These are phyloP conservation scores for Heliothis virescens DNA, from an alignment of 1,140 invertebrate species.

Conservation along the genomic window DNA sequence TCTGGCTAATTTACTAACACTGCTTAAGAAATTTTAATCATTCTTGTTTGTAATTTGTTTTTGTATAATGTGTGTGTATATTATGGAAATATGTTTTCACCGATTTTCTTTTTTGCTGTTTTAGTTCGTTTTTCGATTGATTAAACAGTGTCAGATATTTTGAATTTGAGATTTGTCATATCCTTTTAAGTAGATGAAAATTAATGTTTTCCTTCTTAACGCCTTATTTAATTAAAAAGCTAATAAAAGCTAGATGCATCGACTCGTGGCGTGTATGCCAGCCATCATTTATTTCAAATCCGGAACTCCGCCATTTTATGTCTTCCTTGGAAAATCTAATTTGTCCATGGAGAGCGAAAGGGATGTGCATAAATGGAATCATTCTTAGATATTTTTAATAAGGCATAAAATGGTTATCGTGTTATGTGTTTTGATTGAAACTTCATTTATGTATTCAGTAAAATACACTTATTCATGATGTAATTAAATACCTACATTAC, in stretches of 20 bases:
- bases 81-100: too few species aligned
- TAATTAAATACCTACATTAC: too few species aligned
- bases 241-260: constrained; percentile 1
- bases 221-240: neutral
- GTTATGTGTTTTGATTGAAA: too few species aligned
- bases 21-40: neutral
- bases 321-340: neutral
- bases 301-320: constrained; percentile 27
- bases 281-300: constrained; percentile 24
- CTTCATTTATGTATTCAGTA: too few species aligned
- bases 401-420: neutral
- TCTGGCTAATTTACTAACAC: neutral
- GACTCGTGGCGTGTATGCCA: neutral
- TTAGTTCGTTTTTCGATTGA: too few species aligned
- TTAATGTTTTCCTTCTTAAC: neutral
- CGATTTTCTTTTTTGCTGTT: too few species aligned
- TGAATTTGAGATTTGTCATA: too few species aligned
- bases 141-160: too few species aligned
- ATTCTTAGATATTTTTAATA: neutral
- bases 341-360: constrained; percentile 20
- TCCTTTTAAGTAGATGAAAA: neutral
- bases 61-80: too few species aligned
- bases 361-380: neutral
- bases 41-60: neutral
- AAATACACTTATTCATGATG: too few species aligned